Conservation (phyloP, 2,113 vertebrate genomes). For the Lepisosteus osseus region DNA sequence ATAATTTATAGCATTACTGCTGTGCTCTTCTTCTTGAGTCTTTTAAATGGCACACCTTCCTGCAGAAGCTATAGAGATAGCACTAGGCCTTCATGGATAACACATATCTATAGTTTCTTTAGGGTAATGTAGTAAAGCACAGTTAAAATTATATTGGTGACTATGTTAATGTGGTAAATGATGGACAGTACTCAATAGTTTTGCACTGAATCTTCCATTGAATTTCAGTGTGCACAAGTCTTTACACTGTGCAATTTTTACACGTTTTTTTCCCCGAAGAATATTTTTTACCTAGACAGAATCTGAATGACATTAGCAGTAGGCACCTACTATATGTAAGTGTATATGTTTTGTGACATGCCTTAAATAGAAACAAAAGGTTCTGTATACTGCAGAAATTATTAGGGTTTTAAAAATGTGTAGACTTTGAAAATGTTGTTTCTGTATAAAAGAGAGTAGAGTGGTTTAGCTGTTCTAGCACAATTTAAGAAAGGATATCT, state of each 20-base stretch:
- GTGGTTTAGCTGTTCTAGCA: no score
- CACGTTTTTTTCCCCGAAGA: neutral
- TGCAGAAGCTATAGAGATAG: neutral
- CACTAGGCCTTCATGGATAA: neutral
- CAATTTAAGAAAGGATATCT: no score
- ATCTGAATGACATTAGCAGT: no score
- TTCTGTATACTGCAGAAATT: no score
- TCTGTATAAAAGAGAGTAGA: no score
- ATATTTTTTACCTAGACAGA: no score
- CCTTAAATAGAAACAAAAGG: no score
- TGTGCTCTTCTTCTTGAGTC: conserved; percentile 24
- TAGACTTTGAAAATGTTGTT: no score
- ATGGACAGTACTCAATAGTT: no score
- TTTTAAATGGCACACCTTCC: conserved; percentile 19
- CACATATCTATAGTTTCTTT: neutral
- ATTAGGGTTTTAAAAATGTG: no score
- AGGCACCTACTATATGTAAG: no score
- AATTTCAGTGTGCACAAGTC: neutral
- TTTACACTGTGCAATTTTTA: neutral
- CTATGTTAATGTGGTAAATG: neutral
- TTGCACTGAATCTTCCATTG: neutral
- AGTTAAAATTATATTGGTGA: neutral
- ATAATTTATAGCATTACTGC: conserved; percentile 27
- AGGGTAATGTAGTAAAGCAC: neutral
- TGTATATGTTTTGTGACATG: no score